Conservation (phyloP, 2,888 invertebrate species). For the Lottia scabra region DNA sequence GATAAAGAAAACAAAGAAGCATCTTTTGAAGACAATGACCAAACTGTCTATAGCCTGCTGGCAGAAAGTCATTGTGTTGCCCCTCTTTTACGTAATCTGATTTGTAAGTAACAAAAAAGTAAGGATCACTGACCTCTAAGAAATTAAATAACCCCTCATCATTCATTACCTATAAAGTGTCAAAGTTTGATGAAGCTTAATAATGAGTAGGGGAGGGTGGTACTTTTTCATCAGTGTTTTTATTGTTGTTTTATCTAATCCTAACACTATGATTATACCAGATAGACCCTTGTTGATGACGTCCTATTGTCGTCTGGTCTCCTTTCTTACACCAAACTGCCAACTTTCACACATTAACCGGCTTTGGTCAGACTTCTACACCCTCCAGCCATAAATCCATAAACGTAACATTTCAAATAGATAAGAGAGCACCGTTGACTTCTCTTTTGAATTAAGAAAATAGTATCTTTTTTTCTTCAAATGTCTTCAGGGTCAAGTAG, state of each 20-base stretch:
- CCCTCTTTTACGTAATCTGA: neutral
- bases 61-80: neutral
- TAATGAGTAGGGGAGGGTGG: neutral
- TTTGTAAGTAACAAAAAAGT: neutral
- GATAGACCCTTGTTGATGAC: neutral
- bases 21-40: neutral
- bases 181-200: slow-evolving; percentile 6
- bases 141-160: slow-evolving; percentile 4
- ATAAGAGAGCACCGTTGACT: neutral
- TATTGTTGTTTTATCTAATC: slow-evolving; percentile 1
- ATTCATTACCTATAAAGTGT: slow-evolving; percentile 3
- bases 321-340: neutral
- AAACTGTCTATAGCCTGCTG: neutral
- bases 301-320: neutral
- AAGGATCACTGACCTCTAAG: slow-evolving; percentile 3
- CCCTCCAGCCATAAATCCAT: slow-evolving; percentile 1
- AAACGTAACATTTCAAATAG: slow-evolving; percentile 1
- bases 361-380: neutral
- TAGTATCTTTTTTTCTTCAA: too few species aligned
- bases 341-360: slow-evolving; percentile 5
- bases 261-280: neutral
- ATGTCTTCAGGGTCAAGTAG: too few species aligned
- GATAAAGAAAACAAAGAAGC: slow-evolving; percentile 1
- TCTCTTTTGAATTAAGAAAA: neutral
- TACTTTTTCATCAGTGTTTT: slow-evolving; percentile 1